Base-by-base conservation (phyloP, 2,888 invertebrate species). In the Adelphocoris suturalis region DNA sequence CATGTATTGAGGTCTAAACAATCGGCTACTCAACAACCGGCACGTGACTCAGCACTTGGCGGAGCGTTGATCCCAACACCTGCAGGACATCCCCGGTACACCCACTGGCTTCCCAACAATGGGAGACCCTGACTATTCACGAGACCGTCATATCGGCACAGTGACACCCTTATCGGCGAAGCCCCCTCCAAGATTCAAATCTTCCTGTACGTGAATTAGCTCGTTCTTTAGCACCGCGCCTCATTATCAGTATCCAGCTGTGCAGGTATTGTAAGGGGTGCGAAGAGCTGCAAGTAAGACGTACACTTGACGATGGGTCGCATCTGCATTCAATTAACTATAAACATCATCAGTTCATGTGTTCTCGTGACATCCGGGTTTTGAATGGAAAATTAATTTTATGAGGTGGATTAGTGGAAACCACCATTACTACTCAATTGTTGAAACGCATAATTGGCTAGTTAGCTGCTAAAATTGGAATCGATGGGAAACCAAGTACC, bases 61-160 rank as follows among this genome's bases (percentile, higher is more conserved):
- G 52, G 82, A 82, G 48, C 82, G 47, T 82, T 82, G 82, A 82
- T 82, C 82, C 27, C 82, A 13, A 52, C 82, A 82, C 27, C 52
- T 47, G 52, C 48, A 46, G 27, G 48, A 16, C 47, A n/a, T 11
- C 48, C 55, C 19, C 19, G 82, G 47, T 37, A 82, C 82, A 55
- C 82, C 82, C 82, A 82, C 82, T 55, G n/a, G 14, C 82, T 82
- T 82, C 82, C 13, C 27, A 52, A 82, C 82, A 82, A 82, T 52
- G 52, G 37, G 82, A 5, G 37, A 27, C 19, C 23, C 55, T 46
- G 1, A 23, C 61, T 68, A 68, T 78, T 78, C 27, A 19, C 9
- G 23, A 12, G 19, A 19, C 48, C 23, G 47, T 19, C 16, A 48
- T 52, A 82, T 82, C 55, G 82, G 82, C 82, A 82, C 82, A 82